These are phyloP conservation scores for Myopa testacea DNA, from an alignment of 2,888 invertebrate species.

Conservation along the genomic window DNA sequence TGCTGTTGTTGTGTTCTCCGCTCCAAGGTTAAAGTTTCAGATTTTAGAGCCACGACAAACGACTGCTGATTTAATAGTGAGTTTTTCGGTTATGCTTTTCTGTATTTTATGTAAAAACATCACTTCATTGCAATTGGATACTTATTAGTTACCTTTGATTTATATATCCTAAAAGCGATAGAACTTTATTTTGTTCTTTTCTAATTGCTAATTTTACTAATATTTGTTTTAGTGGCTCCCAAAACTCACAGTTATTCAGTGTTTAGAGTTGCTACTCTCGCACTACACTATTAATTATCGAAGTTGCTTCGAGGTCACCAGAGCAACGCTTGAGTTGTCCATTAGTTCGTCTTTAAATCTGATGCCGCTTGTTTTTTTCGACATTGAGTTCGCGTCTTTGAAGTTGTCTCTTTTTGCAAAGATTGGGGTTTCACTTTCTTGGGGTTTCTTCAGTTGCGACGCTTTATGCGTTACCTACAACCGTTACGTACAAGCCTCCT, in stretches of 20 bases:
- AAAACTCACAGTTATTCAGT: no score
- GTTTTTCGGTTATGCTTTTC: not conserved
- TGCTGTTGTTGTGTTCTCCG: constrained; percentile 6
- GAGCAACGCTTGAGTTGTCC: no score
- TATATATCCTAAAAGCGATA: not conserved
- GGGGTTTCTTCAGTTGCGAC: not conserved
- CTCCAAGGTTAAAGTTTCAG: not conserved
- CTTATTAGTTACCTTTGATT: not conserved
- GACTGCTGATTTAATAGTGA: not conserved
- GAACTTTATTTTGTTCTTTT: not conserved
- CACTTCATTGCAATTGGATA: not conserved
- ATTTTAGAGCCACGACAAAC: not conserved
- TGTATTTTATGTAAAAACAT: not conserved
- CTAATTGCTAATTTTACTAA: no score
- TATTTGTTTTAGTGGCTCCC: no score
- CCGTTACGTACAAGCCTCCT: constrained; percentile 22
- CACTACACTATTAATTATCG: no score
- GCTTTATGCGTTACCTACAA: no score
- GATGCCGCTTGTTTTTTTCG: no score
- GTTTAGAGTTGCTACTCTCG: no score
- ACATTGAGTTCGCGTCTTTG: not conserved
- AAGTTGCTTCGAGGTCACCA: no score
- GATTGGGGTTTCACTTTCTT: not conserved
- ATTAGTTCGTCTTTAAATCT: no score
- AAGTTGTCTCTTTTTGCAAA: not conserved